phyloP scores from a whole-genome alignment of 2,113 vertebrate species.

The Elgaria multicarinata region DNA sequence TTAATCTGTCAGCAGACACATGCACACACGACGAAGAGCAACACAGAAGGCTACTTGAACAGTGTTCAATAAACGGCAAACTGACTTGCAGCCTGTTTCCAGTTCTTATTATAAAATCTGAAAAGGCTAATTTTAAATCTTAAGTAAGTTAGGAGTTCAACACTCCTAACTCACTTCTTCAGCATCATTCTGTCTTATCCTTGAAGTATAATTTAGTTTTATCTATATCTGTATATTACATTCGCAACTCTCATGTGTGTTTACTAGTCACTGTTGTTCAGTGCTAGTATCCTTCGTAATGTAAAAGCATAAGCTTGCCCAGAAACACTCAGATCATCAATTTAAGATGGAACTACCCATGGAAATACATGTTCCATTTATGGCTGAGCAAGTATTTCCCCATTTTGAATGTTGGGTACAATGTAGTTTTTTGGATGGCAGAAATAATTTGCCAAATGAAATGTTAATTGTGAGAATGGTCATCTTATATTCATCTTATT shows the following conservation, averaged over 20 bases:
- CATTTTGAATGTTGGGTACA: background rate
- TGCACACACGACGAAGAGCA: background rate
- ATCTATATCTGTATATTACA: conserved; percentile 48
- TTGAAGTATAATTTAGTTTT: conserved; percentile 57
- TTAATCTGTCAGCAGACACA: conserved; percentile 12
- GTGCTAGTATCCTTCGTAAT: conserved; percentile 17
- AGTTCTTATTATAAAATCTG: conserved; percentile 27
- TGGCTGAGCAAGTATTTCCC: background rate
- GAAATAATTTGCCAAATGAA: background rate
- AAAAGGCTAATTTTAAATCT: background rate
- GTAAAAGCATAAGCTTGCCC: conserved; percentile 33
- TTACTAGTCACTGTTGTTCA: background rate
- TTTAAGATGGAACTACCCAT: conserved; percentile 21
- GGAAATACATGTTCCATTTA: background rate
- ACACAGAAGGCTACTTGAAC: background rate
- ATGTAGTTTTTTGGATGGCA: background rate
- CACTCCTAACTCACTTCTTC: too few relatives aligned
- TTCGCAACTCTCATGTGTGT: conserved; percentile 33
- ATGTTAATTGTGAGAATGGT: background rate
- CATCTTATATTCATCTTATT: too few relatives aligned
- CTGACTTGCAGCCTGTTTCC: conserved; percentile 14
- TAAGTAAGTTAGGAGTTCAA: background rate
- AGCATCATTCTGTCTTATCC: conserved; percentile 41
- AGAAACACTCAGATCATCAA: background rate
- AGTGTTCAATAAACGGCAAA: conserved; percentile 5